A percentile compares a stretch with the other conserved stretches of the same genome.
Conservation (phyloP, 2,797 vertebrate species). For the Clarias laeviceps region DNA sequence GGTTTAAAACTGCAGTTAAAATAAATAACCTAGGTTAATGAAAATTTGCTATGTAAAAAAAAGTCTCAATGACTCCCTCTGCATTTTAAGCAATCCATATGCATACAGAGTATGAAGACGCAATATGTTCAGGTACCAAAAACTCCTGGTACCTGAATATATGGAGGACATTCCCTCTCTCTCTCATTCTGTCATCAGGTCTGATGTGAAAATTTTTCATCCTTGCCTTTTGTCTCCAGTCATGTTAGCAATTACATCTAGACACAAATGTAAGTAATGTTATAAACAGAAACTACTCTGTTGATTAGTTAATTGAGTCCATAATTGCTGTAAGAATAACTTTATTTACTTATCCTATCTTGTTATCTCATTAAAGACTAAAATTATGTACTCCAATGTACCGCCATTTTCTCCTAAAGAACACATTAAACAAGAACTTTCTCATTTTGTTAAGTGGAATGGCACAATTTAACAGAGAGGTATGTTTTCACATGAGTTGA, state of each 20-base stretch:
- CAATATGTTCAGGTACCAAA: no score
- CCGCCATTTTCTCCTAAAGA: not conserved
- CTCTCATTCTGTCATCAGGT: not conserved
- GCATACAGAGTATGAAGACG: no score
- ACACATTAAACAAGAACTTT: not conserved
- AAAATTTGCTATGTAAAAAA: not conserved
- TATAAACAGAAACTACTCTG: not conserved
- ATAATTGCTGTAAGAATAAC: not conserved
- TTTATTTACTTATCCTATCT: not conserved
- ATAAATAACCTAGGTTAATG: not conserved
- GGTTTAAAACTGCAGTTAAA: not conserved
- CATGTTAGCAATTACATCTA: not conserved
- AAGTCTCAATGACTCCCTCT: not conserved
- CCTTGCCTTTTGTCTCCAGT: not conserved
- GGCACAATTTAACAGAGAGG: not conserved
- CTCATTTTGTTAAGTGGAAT: slow-evolving; percentile 10
- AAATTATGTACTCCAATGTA: slow-evolving; percentile 7
- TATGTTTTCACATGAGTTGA: slow-evolving; percentile 1
- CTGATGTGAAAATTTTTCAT: not conserved
- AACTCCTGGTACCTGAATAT: not conserved
- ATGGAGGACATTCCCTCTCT: not conserved
- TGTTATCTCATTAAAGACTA: not conserved
- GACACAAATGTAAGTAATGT: not conserved
- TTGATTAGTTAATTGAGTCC: not conserved
- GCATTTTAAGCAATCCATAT: no score